Evolutionary conservation across 2,113 vertebrate genomes (phyloP).

Genomic region (Paralichthys olivaceus): DNA sequence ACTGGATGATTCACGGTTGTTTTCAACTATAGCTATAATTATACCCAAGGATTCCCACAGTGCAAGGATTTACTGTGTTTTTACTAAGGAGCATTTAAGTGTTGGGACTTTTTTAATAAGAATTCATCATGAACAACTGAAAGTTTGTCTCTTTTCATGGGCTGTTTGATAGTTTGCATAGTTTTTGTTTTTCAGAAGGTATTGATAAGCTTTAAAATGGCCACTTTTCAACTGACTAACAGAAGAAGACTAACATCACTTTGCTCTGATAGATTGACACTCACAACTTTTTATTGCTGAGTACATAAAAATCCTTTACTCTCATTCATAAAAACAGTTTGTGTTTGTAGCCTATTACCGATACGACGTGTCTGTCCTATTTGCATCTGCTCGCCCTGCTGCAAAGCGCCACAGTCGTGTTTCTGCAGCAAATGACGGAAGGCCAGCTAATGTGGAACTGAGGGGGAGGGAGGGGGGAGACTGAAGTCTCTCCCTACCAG

Average conservation of each 20-base stretch:
- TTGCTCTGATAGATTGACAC: neutral
- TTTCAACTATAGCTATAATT: slow-evolving; percentile 32
- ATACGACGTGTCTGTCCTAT: neutral
- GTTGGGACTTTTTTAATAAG: neutral
- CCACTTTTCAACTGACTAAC: neutral
- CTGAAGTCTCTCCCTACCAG: slow-evolving; percentile 21
- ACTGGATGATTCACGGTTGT: slow-evolving; percentile 41
- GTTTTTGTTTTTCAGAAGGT: no score
- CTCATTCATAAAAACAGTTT: neutral
- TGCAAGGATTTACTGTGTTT: neutral
- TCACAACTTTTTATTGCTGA: neutral
- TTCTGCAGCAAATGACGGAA: slow-evolving; percentile 46
- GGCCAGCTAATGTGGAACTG: slow-evolving; percentile 53
- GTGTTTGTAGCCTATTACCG: slow-evolving; percentile 1
- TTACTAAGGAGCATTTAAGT: slow-evolving; percentile 9
- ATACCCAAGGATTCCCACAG: slow-evolving; percentile 20
- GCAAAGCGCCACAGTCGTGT: slow-evolving; percentile 9
- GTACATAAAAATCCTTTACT: neutral
- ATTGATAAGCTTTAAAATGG: neutral
- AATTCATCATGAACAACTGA: neutral
- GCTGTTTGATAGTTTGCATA: neutral
- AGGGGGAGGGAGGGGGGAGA: slow-evolving; percentile 6
- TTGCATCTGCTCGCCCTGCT: slow-evolving; percentile 21
- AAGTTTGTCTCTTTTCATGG: neutral
- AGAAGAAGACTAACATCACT: neutral